Conservation (phyloP, 2,888 invertebrate species). For the Nebria salina region DNA sequence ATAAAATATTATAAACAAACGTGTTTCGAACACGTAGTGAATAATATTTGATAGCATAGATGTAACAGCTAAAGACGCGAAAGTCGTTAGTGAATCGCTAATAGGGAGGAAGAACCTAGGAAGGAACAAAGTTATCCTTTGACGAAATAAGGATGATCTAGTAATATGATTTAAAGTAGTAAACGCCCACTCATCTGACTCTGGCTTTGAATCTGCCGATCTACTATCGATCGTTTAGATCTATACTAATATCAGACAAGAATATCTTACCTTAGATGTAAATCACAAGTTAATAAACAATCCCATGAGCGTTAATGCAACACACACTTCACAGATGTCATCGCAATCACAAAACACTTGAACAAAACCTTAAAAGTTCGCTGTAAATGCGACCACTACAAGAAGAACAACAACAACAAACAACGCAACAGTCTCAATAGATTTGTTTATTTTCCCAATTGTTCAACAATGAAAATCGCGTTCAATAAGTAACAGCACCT, state of each 20-base stretch:
- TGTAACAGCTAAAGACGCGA: no score
- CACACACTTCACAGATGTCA: constrained; percentile 45
- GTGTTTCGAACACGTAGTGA: no score
- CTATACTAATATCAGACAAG: background rate
- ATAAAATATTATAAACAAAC: no score
- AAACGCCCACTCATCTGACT: background rate
- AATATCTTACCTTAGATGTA: constrained; percentile 24
- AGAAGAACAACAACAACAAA: constrained; percentile 20
- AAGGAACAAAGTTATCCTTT: no score
- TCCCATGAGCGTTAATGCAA: constrained; percentile 34
- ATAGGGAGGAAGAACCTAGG: no score
- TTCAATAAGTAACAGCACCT: constrained; percentile 29
- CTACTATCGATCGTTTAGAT: background rate
- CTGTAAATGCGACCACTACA: background rate
- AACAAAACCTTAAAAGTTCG: background rate
- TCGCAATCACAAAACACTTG: constrained; percentile 26
- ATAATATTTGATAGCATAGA: no score
- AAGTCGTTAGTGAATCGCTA: no score
- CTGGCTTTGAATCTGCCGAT: no score
- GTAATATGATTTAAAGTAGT: background rate
- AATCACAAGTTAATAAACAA: constrained; percentile 38
- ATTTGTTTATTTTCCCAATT: constrained; percentile 14
- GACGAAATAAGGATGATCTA: no score
- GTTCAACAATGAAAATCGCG: constrained; percentile 33
- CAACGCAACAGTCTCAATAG: constrained; percentile 12